Evolutionary conservation across 2,113 vertebrate genomes (phyloP), one percentile per base, ranked within the genome.

Genomic region (Poeciliopsis retropinna): DNA sequence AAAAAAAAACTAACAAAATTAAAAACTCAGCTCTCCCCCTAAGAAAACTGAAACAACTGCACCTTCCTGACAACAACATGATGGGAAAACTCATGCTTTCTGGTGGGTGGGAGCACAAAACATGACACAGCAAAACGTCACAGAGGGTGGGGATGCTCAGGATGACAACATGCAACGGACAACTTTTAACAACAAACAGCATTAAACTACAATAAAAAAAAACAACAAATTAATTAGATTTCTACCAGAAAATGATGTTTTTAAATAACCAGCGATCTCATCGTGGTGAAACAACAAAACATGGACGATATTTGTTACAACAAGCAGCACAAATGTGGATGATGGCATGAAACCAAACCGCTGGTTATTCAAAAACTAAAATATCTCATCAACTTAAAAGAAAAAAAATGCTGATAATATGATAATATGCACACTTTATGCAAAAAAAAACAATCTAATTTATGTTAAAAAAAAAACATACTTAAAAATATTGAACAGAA

Each of bases 101-200:
- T 70, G 85, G 84, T 74, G 85, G 85, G 83, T 75, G 82, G 82
- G 79, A 64, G 78, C 80, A 85, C 54, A 27, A 61, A 54, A 84
- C 85, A 85, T 78, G 76, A 87, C 84, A 86, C 82, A 88, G 75
- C 79, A 83, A 76, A 70, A 88, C 82, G 32, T 88, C 80, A 91
- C 82, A 86, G 31, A 72, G 65, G 85, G 77, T 69, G 66, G 73
- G 75, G 85, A 71, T 51, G 79, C 87, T 89, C 73, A 71, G 83
- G 71, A 78, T 90, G 92, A 89, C 47, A 73, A 87, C 94, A 94
- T 94, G 93, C 94, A 89, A 63, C 70, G 90, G 77, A 93, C 82
- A 74, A 27, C 12, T 60, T 25, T 22, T 54, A 17, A 80, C 30
- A 70, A 74, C 82, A 67, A 72, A 60, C 64, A 81, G 65, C 47